These are phyloP conservation scores for Pseudomyrmex flavicornis DNA, from an alignment of 1,140 invertebrate genomes.

Conservation along the genomic window DNA sequence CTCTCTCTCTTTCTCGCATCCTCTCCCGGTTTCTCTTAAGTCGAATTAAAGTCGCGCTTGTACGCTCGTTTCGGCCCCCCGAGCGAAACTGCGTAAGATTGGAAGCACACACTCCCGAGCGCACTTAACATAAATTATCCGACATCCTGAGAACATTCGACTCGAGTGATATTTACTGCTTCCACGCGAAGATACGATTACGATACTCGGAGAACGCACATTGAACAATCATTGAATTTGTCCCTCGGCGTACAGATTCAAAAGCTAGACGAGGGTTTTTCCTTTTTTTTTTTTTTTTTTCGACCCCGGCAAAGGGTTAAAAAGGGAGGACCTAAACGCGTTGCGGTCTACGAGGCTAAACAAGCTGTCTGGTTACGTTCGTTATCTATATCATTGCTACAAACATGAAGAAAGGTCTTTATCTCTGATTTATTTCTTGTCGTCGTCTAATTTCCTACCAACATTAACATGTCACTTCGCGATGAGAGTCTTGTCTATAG, in stretches of 20 bases:
- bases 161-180: background rate
- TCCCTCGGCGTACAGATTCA: background rate
- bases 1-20: no score
- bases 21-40: background rate
- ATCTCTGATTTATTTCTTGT: background rate
- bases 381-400: background rate
- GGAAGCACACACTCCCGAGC: background rate
- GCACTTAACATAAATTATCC: constrained; percentile 51
- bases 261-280: background rate
- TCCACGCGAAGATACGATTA: background rate
- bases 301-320: background rate
- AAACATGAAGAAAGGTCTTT: background rate
- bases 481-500: no score
- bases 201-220: background rate
- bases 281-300: background rate
- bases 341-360: background rate
- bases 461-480: background rate
- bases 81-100: constrained; percentile 37
- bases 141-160: constrained; percentile 20
- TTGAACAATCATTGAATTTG: background rate
- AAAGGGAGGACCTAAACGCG: background rate
- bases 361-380: background rate
- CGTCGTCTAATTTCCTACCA: background rate
- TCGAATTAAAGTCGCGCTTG: constrained; percentile 40
- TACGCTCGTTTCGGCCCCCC: constrained; percentile 3